Percentiles rank a stretch among this genome's conserved stretches.
Conservation (phyloP, 2,888 invertebrate genomes). For the Drosophila nr. fundita region DNA sequence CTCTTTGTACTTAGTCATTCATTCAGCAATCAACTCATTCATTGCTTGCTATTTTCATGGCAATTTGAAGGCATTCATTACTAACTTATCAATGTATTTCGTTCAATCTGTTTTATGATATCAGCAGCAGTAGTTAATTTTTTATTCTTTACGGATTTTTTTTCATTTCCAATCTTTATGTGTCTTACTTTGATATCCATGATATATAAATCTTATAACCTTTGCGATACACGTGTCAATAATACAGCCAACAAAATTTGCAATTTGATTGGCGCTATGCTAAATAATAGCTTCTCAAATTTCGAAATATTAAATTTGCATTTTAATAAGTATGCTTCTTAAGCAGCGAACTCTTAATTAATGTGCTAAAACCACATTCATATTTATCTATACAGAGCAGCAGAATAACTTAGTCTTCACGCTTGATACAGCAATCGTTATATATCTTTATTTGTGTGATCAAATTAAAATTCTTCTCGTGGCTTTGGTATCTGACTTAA, state of each 20-base stretch:
- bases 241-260: not conserved
- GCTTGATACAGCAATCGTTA: not conserved
- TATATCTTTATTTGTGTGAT: slow-evolving; percentile 16
- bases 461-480: slow-evolving; percentile 34
- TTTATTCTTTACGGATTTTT: slow-evolving; percentile 15
- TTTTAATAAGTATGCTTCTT: slow-evolving; percentile 37
- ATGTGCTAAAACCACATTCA: slow-evolving; percentile 43
- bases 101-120: slow-evolving; percentile 32
- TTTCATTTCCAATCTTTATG: slow-evolving; percentile 5
- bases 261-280: slow-evolving; percentile 18
- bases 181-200: not conserved
- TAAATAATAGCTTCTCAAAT: slow-evolving; percentile 22
- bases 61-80: slow-evolving; percentile 49
- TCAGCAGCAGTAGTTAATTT: slow-evolving; percentile 30
- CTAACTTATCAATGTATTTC: slow-evolving; percentile 52
- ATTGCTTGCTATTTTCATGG: slow-evolving; percentile 50
- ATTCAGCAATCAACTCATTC: slow-evolving; percentile 49
- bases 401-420: slow-evolving; percentile 23
- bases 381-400: slow-evolving; percentile 29
- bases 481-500: slow-evolving; percentile 13
- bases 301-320: slow-evolving; percentile 41
- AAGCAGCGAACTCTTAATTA: slow-evolving; percentile 42
- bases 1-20: slow-evolving; percentile 30
- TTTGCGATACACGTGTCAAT: not conserved
- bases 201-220: not conserved